Evolutionary conservation across 2,888 invertebrate species (phyloP), one percentile per base, ranked within the genome.

Genomic region (Dryadula phaetusa): DNA sequence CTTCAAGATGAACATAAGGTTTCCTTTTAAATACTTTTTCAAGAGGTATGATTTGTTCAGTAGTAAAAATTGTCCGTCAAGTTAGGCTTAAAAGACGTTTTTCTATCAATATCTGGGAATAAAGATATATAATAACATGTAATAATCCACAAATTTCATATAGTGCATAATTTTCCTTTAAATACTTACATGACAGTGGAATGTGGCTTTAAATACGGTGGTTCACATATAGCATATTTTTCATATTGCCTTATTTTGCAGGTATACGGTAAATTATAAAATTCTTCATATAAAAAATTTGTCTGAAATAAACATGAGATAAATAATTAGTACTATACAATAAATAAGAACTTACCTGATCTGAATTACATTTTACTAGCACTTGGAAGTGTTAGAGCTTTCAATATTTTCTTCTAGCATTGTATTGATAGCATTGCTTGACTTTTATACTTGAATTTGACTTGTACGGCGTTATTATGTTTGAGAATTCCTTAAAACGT

Each of bases 1-100:
- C 92, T 0, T 95, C 95, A n/a, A 95, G 93, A 75, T 94, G 95
- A 2, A 97, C 84, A 79, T 97, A 97, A 12, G 94, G 94, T 73
- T 94, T 94, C 64, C 83, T 92, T 58, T 93, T 93, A 75, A 96
- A 97, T 72, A 96, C 95, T 63, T 94, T 94, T 80, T 97, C 96
- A 65, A 97, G 84, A 69, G 94, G 94, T 56, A 95, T 92, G 7
- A 97, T 85, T 86, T 97, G 97, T 0, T 93, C 90, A 46, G 95
- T 95, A 0, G 96, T 95, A 82, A 96, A 97, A 0, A 95, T 95
- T 0, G 96, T 97, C 49, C 97, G 90, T 0, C 95, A 77, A 72
- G 20, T 79, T 74, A 3, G 56, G 37, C 64, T 37, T 70, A 18
- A 65, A 34, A 7, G 54, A 46, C 10, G 53, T 44, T 4, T 61